Percentiles rank a stretch among this genome's conserved stretches.
These are phyloP conservation scores for Scophthalmus maximus DNA, from an alignment of 2,113 vertebrate species.

Conservation along the genomic window DNA sequence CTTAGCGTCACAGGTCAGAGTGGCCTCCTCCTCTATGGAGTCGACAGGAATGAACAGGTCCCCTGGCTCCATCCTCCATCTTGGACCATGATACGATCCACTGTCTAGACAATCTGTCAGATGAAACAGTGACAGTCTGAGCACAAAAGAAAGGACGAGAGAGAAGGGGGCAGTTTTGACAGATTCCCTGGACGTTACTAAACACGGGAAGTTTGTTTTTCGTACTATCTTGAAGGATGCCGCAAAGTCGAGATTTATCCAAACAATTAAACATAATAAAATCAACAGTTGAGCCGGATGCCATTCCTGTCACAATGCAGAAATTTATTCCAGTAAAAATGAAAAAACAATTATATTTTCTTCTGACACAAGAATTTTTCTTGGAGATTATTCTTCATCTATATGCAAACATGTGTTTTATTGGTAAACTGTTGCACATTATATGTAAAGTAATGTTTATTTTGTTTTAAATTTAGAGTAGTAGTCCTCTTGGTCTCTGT, in stretches of 20 bases:
- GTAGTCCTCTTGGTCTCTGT: background rate
- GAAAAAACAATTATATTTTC: background rate
- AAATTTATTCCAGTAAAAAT: too few species aligned
- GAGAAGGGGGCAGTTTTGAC: background rate
- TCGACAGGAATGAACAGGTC: constrained; percentile 82
- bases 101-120: constrained; percentile 80
- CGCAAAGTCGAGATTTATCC: background rate
- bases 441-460: background rate
- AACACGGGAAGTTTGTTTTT: too few species aligned
- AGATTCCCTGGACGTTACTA: too few species aligned
- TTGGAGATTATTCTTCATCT: background rate
- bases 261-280: background rate
- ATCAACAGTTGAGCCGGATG: background rate
- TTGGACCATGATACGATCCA: constrained; percentile 80
- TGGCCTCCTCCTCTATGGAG: constrained; percentile 82
- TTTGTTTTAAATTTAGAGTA: background rate
- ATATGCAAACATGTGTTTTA: too few species aligned
- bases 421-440: background rate
- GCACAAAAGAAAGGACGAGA: background rate
- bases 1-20: constrained; percentile 82
- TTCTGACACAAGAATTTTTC: background rate
- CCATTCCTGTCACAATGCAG: background rate
- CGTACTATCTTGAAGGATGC: background rate
- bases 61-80: constrained; percentile 84
- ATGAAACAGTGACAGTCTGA: constrained; percentile 32